Base-by-base conservation (phyloP, 2,888 invertebrate genomes). In the Zygothrica quintamaculata region DNA sequence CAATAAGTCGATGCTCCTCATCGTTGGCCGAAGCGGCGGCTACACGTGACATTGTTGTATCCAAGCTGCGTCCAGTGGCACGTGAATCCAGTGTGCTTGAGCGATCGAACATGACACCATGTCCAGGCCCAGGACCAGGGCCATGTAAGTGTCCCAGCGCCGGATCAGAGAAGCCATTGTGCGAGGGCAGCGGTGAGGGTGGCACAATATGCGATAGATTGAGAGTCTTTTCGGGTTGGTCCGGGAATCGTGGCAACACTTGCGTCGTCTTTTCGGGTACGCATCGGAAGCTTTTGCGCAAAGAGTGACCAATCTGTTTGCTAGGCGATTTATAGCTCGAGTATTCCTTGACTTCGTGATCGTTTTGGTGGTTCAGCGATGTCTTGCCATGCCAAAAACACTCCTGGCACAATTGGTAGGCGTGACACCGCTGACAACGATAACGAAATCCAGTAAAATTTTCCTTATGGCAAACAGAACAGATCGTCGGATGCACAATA, bases 331-430 rank as follows among this genome's bases (percentile, higher is more conserved):
- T 97, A 92, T 97, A 98, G 79, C 96, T 96, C 34, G 97, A 96
- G 91, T 99, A 99, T 92, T 99, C 99, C 92, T 99, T 98, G 92
- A 99, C 98, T 92, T 98, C 98, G 92, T 99, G 99, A 80, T 98
- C 98, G 90, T 96, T 95, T 76, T 95, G 96, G 91, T 99, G 99
- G 61, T 96, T 95, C 71, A 95, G 95, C 25, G 98, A 96, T 56
- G 96, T 95, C 77, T 97, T 94, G 34, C 99, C 99, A 80, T 98
- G 94, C 99, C 99, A 99, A 93, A 99, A 99, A 92, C 99, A 99
- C 90, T 99, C 98, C 92, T 99, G 99, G 92, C 99, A 99, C 86
- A 99, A 93, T 87, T 98, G 98, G 92, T 99, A 99, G 92, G 97
- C 97, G 88, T 97, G 96, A 92, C 99, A 99, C 88, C 98, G 96